These are phyloP conservation scores for Brachycybe producta DNA, from an alignment of 2,888 invertebrate genomes.

Conservation along the genomic window DNA sequence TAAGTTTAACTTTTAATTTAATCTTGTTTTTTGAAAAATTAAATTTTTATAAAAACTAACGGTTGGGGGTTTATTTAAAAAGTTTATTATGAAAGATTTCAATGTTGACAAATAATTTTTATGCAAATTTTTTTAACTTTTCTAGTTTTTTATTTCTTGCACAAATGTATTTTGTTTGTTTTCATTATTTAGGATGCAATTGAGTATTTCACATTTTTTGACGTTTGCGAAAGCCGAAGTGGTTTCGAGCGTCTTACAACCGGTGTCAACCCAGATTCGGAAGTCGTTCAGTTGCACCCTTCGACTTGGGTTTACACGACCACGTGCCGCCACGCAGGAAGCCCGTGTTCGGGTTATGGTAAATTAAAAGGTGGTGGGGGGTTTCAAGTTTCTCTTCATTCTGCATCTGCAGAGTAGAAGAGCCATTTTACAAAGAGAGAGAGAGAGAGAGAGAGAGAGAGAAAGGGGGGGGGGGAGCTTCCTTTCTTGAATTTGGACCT, in stretches of 20 bases:
- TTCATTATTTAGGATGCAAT: neutral
- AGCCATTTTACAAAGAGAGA: no score
- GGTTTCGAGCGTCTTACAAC: slow-evolving; percentile 19
- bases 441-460: neutral
- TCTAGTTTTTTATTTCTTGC: neutral
- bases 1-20: no score
- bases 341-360: slow-evolving; percentile 18
- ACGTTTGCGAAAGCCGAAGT: slow-evolving; percentile 19
- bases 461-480: neutral
- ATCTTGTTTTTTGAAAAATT: no score
- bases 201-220: no score
- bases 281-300: slow-evolving; percentile 20
- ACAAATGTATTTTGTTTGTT: neutral
- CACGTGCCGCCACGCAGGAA: slow-evolving; percentile 17
- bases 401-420: no score
- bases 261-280: slow-evolving; percentile 19
- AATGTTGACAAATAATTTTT: no score
- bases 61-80: no score
- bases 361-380: neutral
- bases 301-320: slow-evolving; percentile 22
- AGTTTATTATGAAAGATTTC: no score
- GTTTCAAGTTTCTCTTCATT: no score
- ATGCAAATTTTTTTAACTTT: no score
- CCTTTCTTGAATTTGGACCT: neutral
- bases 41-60: no score